Conservation (phyloP, 2,113 vertebrate species). For the Lamprologus ornatipinnis region DNA sequence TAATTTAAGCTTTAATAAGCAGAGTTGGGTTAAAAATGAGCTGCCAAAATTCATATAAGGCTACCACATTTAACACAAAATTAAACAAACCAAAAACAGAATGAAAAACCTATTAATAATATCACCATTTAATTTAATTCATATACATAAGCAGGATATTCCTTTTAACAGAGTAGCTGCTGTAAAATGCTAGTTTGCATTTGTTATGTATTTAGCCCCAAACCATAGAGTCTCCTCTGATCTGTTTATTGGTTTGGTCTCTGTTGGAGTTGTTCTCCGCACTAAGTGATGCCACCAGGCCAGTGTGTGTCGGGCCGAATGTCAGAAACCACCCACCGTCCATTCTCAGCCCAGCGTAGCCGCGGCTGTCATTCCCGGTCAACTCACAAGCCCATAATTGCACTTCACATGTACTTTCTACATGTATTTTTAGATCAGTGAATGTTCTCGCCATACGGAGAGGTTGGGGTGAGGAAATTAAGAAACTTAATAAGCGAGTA, state of each 20-base stretch:
- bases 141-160: neutral
- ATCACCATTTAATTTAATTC: neutral
- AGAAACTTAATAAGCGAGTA: slow-evolving; percentile 69
- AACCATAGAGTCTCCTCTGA: neutral
- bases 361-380: slow-evolving; percentile 46
- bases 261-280: slow-evolving; percentile 9
- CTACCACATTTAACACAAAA: neutral
- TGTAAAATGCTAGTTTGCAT: neutral
- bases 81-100: neutral
- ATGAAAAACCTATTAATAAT: neutral
- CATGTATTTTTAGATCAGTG: slow-evolving; percentile 68
- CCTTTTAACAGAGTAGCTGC: neutral
- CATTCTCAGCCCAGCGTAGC: slow-evolving; percentile 49
- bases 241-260: slow-evolving; percentile 41
- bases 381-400: slow-evolving; percentile 70
- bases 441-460: slow-evolving; percentile 52
- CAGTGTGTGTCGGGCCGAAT: slow-evolving; percentile 41
- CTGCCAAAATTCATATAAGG: neutral
- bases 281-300: slow-evolving; percentile 20
- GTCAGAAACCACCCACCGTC: slow-evolving; percentile 63
- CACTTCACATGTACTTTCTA: slow-evolving; percentile 51
- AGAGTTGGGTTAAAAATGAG: neutral
- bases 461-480: slow-evolving; percentile 59
- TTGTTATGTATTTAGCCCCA: neutral
- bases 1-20: neutral